phyloP scores from a whole-genome alignment of 2,888 invertebrate genomes.

The Entomobrya multifasciata region DNA sequence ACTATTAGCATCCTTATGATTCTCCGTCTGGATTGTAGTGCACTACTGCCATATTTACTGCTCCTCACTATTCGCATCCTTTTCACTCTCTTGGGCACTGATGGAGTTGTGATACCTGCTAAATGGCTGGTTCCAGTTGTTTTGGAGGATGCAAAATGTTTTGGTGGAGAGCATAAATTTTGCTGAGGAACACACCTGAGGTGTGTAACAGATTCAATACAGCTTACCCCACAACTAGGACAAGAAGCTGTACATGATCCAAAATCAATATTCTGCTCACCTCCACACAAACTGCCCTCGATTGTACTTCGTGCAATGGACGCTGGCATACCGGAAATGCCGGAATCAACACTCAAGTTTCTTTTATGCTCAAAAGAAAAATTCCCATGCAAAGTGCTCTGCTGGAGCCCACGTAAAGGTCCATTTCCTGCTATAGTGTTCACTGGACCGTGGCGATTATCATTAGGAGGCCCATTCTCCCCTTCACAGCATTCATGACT shows the following conservation, averaged over 20 bases:
- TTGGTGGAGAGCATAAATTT: background rate
- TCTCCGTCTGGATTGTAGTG: conserved; percentile 89
- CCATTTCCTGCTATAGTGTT: background rate
- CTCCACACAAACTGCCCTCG: conserved; percentile 4
- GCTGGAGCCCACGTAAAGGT: background rate
- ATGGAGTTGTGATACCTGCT: conserved; percentile 1
- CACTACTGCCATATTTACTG: conserved; percentile 80
- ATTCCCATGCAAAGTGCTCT: background rate
- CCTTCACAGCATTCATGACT: background rate
- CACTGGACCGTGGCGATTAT: conserved; percentile 2
- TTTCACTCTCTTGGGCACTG: conserved; percentile 48
- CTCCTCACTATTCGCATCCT: conserved; percentile 74
- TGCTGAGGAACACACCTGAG: conserved; percentile 20
- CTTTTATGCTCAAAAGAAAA: conserved; percentile 30
- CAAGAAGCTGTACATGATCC: background rate
- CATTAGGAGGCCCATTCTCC: background rate
- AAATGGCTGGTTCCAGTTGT: background rate
- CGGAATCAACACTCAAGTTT: conserved; percentile 53
- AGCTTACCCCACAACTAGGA: conserved; percentile 38
- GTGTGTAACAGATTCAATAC: conserved; percentile 18
- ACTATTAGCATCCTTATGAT: conserved; percentile 94
- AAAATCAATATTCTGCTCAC: conserved; percentile 51
- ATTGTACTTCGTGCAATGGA: background rate
- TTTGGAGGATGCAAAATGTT: background rate
- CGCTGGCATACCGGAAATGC: conserved; percentile 47